Evolutionary conservation across 2,113 vertebrate species (phyloP), one percentile per base, ranked within the genome.

Genomic region (Pollachius pollachius): DNA sequence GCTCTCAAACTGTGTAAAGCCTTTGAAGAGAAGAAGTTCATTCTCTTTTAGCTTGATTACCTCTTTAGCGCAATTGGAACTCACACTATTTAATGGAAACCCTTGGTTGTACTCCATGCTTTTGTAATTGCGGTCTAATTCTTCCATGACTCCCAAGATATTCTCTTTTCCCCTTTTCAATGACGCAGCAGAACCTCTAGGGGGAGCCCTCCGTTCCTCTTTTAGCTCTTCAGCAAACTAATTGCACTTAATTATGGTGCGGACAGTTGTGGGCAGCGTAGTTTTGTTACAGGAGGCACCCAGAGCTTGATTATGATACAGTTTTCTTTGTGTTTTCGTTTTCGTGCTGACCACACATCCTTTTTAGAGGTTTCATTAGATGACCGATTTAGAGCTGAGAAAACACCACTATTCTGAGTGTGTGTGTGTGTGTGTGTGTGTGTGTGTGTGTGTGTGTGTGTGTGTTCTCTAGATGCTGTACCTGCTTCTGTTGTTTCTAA

Each of bases 161-260:
- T 71, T 77, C 34, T 59, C 0, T 67, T 63, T 4, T 3, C 21
- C 15, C 59, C 68, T 37, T n/a, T 67, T 64, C 83, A 87, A 75
- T 91, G 75, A 79, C 77, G 48, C 19, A 3, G 1, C 81, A 81
- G 79, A 54, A 81, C 91, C 92, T 92, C 88, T 88, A 93, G 92
- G 87, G 88, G 92, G 91, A 90, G 90, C 91, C 76, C 89, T 89
- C 72, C 78, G 81, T 91, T 89, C 81, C 86, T 77, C 57, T 89
- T 84, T 89, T 54, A 81, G 69, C 17, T 30, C 62, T 64, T 73
- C 76, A 41, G 69, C 62, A 64, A 64, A 81, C 81, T 93, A 93
- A 92, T 92, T 83, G 74, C 78, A 75, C 82, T 84, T 91, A 92
- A 92, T 92, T 92, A 77, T 75, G 75, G 62, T 25, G 56, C 74